These are phyloP conservation scores for Chondrosia reniformis DNA, from an alignment of 37 sponge, comb jelly and placozoan species.

Conservation along the genomic window DNA sequence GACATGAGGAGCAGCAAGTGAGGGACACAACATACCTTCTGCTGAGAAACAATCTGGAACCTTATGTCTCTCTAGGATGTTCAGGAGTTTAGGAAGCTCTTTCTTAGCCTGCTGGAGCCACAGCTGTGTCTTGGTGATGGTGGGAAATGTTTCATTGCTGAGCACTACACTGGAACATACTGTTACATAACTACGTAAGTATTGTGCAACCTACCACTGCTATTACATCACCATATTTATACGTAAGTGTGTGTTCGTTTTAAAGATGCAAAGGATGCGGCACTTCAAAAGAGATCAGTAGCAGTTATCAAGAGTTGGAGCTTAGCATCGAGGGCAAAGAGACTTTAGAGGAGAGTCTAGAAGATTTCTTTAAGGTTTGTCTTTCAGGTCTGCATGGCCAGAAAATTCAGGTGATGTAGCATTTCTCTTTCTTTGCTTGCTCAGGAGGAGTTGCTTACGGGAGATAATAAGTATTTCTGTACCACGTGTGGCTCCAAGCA, in stretches of 20 bases:
- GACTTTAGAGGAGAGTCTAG: slow-evolving; percentile 23
- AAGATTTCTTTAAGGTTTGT: slow-evolving; percentile 42
- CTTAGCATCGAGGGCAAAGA: slow-evolving; percentile 19
- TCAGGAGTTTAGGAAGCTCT: slow-evolving; percentile 51
- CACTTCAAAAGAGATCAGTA: background rate
- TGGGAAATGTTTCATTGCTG: background rate
- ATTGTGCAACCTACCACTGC: too few relatives aligned
- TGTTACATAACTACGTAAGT: slow-evolving; percentile 52
- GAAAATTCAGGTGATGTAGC: too few relatives aligned
- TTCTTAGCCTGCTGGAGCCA: slow-evolving; percentile 18
- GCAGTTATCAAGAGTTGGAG: slow-evolving; percentile 35
- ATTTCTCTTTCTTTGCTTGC: background rate
- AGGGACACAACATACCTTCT: too few relatives aligned
- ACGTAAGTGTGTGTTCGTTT: background rate
- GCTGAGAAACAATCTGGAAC: too few relatives aligned
- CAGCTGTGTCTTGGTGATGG: background rate
- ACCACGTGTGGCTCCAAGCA: slow-evolving; percentile 23
- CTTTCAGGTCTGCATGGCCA: too few relatives aligned
- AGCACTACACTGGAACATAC: slow-evolving; percentile 30
- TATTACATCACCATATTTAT: too few relatives aligned
- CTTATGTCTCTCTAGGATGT: slow-evolving; percentile 28
- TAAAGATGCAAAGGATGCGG: slow-evolving; percentile 26
- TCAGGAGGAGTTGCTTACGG: slow-evolving; percentile 44
- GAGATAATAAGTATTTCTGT: slow-evolving; percentile 51
- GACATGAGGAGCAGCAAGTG: slow-evolving; percentile 6